Base-by-base conservation (phyloP, 2,888 invertebrate genomes). In the Apoderus coryli region DNA sequence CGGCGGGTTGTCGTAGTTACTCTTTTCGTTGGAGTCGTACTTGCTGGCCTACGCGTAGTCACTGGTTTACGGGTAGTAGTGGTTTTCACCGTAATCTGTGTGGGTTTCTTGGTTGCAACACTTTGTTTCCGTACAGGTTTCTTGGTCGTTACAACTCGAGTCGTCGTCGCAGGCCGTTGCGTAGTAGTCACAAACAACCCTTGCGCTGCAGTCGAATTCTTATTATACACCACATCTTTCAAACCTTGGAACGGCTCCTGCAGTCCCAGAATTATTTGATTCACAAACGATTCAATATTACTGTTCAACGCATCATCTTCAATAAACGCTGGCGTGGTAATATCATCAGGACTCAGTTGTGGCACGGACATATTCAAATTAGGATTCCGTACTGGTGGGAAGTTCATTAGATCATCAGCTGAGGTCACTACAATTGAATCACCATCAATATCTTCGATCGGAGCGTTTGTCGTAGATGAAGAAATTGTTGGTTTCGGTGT, bases 381-480 rank as follows among this genome's bases (percentile, higher is more conserved):
- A 0, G 85, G 85, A 53, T 85, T 82, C 26, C 85, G 66, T 1
- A 84, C 85, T 0, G 85, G 85, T 10, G 85, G 85, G 60, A 86
- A 86, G 44, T 82, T 82, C 16, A 74, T 73, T 37, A 82, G 76
- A 45, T 79, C 75, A 9, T 51, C 49, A 4, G 52, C 44, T 0
- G 78, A 75, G 38, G 73, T 73, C 4, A 69, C 60, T 43, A 76
- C 75, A 22, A 56, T 50, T 5, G 50, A 42, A 10, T 48, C 47
- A 9, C 44, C 43, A 23, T 49, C 45, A 25, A 41, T 47, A 13
- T 47, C 48, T 10, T 31, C 47, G 41, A 43, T 27, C 10, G 41
- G 31, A 2, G 50, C 12, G 11, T 15, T 16, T 26, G 42, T 34
- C n/a, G 41, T 35, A 1, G 52, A 44, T 10, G 48, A 46, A 2